Evolutionary conservation across 2,797 vertebrate genomes (phyloP), one percentile per base, ranked within the genome.

Genomic region (Distichodus sexfasciatus): DNA sequence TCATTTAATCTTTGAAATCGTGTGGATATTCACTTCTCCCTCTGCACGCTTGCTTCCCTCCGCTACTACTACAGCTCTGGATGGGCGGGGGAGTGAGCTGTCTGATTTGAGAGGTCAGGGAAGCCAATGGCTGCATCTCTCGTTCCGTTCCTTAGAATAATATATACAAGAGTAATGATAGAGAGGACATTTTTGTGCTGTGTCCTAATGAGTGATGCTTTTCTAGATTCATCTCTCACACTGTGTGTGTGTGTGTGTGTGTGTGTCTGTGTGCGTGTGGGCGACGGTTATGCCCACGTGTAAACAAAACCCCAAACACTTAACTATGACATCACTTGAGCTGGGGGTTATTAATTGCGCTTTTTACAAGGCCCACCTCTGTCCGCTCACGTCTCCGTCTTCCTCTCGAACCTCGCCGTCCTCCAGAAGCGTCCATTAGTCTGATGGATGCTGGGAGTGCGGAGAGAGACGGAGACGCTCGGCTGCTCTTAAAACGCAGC

Each of bases 241-340:
- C 75, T 84, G 72, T 57, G 82, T 77, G 76, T 48, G 26, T 38
- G 36, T 48, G 5, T 43, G 44, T 61, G 29, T 60, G n/a, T 72
- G 21, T 36, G n/a, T 60, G 60, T 26, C 0, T 47, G 46, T 67
- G 47, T 61, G 29, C 24, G n/a, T 29, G 19, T 41, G 6, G 21
- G 78, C 65, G 82, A 84, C 82, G 79, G 79, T 74, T 35, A 41
- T 35, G 73, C 60, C 76, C 77, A 85, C 83, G 86, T 90, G 87
- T 90, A 90, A 92, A 90, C 89, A 91, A 84, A 88, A 90, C 83
- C 84, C 82, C 88, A 89, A 89, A 91, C 90, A 91, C 90, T 91
- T 91, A 90, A 88, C 87, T 87, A 88, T 91, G 90, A 92, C 88
- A 90, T 92, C 88, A 93, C 89, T 83, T 83, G 78, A 66, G 29